Conservation (phyloP, 2,888 invertebrate genomes). For the Leptura quadrifasciata region DNA sequence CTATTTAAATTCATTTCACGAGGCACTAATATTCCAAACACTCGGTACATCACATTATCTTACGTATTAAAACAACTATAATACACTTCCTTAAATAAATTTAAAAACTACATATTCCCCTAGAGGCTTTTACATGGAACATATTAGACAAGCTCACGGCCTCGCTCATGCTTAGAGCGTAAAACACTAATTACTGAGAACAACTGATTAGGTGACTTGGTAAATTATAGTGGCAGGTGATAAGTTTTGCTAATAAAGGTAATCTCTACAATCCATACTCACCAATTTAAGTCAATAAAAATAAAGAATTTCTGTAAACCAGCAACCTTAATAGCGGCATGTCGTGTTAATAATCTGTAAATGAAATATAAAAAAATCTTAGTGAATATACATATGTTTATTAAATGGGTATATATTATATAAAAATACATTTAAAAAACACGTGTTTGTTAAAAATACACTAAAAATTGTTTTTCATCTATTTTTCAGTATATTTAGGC, state of each 20-base stretch:
- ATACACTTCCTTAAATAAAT: neutral
- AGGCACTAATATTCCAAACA: neutral
- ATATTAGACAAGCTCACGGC: neutral
- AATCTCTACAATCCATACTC: conserved; percentile 55
- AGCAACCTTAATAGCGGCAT: conserved; percentile 62
- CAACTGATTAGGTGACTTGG: conserved; percentile 27
- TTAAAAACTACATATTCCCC: neutral
- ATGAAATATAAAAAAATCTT: conserved; percentile 49
- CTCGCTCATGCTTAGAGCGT: conserved; percentile 16
- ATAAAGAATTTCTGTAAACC: conserved; percentile 64
- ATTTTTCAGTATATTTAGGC: too few species aligned
- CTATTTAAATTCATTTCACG: neutral
- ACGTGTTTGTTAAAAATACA: too few species aligned
- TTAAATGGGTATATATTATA: neutral
- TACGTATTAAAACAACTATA: neutral
- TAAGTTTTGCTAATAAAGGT: conserved; percentile 19
- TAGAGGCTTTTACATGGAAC: neutral
- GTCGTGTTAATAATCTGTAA: conserved; percentile 61
- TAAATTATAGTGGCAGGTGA: conserved; percentile 18
- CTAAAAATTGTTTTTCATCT: too few species aligned
- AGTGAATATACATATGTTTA: neutral
- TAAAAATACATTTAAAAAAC: neutral
- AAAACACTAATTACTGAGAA: conserved; percentile 20
- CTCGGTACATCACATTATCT: neutral
- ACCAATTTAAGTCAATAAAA: conserved; percentile 70